Base-by-base conservation (phyloP, 2,888 invertebrate species). In the Charanyca ferruginea region DNA sequence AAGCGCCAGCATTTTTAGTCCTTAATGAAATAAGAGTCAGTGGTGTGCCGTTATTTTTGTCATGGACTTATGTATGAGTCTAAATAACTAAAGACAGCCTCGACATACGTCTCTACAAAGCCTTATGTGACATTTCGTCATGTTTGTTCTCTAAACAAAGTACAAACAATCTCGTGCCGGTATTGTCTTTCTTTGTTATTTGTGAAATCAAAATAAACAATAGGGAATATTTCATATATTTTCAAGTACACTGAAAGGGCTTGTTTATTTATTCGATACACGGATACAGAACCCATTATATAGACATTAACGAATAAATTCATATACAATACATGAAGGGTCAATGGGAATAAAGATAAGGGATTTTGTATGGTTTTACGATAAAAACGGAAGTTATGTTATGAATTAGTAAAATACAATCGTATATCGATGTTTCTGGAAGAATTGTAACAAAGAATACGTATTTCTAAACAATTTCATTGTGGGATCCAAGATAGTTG, bases 311-410 rank as follows among this genome's bases (percentile, higher is more conserved):
- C 49, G 49, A 73, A 47, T 59, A 44, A 23, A 32, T 61, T 59
- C 28, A 41, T 52, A 58, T 38, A 74, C 53, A 73, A 73, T 67
- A 66, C 49, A 73, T 49, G 54, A 32, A 73, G 58, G 79, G 61
- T 67, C 60, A 77, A 66, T 61, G 28, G 28, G 13, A 61, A 74
- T 35, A 57, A 22, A 52, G 28, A 49, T 73, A 47, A 35, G 11
- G 32, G 42, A 8, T 57, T 59, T 73, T 78, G 20, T 60, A 52
- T 49, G 25, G 48, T 54, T 45, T 32, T 22, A 1, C 59, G n/a
- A 9, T 28, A 23, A 13, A 35, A 18, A n/a, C 11, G 23, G 16
- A 35, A 41, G 41, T 18, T 35, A 16, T 9, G 9, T 47, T 51
- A 16, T 51, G 44, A 69, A 60, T 75, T 9, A 28, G 1, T 57